Percentiles rank a stretch among this genome's conserved stretches.
Evolutionary conservation across 2,113 vertebrate genomes (phyloP).

Genomic region (Chroicocephalus ridibundus): DNA sequence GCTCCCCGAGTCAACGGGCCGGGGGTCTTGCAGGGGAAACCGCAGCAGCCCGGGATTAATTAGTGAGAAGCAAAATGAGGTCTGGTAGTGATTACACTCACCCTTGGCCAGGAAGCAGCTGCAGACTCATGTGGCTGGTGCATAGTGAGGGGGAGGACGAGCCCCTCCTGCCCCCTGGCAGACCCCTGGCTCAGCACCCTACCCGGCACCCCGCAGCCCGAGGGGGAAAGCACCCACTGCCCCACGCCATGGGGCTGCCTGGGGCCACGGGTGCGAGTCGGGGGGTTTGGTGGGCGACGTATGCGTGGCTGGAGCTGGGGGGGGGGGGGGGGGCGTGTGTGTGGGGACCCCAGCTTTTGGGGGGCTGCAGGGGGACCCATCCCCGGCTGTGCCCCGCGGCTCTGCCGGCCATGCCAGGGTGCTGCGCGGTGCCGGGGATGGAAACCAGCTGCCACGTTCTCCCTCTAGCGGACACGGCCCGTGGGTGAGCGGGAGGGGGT

Average conservation of each 20-base stretch:
- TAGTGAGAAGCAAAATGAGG: neutral
- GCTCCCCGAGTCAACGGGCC: rapidly evolving
- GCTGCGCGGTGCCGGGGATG: neutral
- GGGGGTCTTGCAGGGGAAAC: neutral
- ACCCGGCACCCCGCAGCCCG: neutral
- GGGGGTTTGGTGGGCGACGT: neutral
- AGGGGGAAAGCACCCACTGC: neutral
- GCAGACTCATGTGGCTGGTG: neutral
- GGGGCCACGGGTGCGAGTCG: neutral
- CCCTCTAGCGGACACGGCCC: neutral
- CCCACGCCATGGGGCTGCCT: neutral
- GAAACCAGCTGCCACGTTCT: neutral
- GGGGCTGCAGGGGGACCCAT: neutral
- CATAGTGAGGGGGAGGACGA: neutral
- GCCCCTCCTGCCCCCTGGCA: neutral
- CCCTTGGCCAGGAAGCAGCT: neutral
- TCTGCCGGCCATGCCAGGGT: neutral
- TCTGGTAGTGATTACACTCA: neutral
- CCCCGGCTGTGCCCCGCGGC: rapidly evolving
- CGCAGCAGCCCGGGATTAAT: neutral
- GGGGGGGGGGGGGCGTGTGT: rapidly evolving
- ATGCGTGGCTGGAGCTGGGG: rapidly evolving
- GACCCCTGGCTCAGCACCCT: neutral
- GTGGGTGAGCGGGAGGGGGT: rapidly evolving
- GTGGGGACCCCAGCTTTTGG: neutral